Percentiles rank a stretch among this genome's conserved stretches.
Evolutionary conservation across 2,888 invertebrate species (phyloP).

Genomic region (Pandemis heparana): DNA sequence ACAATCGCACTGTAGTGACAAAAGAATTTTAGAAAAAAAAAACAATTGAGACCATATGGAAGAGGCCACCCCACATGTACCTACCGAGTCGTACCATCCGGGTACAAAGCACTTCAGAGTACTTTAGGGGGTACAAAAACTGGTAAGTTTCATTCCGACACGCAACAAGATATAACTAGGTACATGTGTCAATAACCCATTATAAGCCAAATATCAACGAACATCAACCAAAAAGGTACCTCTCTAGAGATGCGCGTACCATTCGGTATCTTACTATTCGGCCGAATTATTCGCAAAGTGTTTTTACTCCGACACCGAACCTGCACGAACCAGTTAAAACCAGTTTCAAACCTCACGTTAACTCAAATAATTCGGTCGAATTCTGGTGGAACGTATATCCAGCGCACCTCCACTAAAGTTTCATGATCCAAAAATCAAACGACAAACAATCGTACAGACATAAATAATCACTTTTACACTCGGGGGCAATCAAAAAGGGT

Average conservation of each 20-base stretch:
- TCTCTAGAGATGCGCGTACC: too few relatives aligned
- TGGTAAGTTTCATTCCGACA: too few relatives aligned
- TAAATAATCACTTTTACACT: constrained; percentile 45
- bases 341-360: too few relatives aligned
- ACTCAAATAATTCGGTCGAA: too few relatives aligned
- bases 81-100: background rate
- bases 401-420: too few relatives aligned
- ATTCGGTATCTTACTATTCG: too few relatives aligned
- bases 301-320: too few relatives aligned
- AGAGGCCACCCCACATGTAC: background rate
- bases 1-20: constrained; percentile 76
- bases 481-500: background rate
- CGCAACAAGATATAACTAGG: background rate
- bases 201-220: background rate
- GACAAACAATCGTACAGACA: background rate
- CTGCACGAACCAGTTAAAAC: too few relatives aligned
- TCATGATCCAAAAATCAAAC: background rate
- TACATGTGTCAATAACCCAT: background rate
- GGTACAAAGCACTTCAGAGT: too few relatives aligned
- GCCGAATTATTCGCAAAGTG: too few relatives aligned
- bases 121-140: too few relatives aligned
- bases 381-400: too few relatives aligned
- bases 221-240: constrained; percentile 19
- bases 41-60: constrained; percentile 15
- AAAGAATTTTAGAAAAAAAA: constrained; percentile 46